These are phyloP conservation scores for Cygnus atratus DNA, from an alignment of 2,113 vertebrate species.

Conservation along the genomic window DNA sequence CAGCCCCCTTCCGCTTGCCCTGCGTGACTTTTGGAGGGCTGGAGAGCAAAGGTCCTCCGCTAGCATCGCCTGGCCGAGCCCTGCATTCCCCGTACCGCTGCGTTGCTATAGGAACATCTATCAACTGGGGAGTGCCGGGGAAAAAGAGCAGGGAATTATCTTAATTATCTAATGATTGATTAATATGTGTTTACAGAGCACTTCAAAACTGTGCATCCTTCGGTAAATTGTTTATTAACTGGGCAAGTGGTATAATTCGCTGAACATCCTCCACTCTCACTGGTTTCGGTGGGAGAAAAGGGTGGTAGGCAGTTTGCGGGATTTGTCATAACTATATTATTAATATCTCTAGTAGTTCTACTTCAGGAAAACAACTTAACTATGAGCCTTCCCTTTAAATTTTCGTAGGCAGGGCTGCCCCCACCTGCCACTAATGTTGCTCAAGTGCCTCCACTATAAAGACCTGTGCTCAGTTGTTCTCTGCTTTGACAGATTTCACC, in stretches of 20 bases:
- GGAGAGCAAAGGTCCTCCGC: conserved; percentile 49
- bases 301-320: not conserved
- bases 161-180: conserved; percentile 59
- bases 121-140: conserved; percentile 27
- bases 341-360: not conserved
- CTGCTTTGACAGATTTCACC: not conserved
- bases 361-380: not conserved
- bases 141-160: conserved; percentile 49
- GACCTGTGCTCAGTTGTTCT: not conserved
- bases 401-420: not conserved
- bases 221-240: conserved; percentile 31
- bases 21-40: conserved; percentile 46
- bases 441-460: not conserved
- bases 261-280: not conserved
- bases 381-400: not conserved
- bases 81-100: not conserved
- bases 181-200: conserved; percentile 17
- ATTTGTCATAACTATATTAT: not conserved
- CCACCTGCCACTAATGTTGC: not conserved
- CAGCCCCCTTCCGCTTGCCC: conserved; percentile 64
- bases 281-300: not conserved
- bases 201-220: not conserved
- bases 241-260: not conserved
- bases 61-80: not conserved
- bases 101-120: not conserved